Evolutionary conservation across 2,113 vertebrate species (phyloP).

Genomic region (Butorides virescens): DNA sequence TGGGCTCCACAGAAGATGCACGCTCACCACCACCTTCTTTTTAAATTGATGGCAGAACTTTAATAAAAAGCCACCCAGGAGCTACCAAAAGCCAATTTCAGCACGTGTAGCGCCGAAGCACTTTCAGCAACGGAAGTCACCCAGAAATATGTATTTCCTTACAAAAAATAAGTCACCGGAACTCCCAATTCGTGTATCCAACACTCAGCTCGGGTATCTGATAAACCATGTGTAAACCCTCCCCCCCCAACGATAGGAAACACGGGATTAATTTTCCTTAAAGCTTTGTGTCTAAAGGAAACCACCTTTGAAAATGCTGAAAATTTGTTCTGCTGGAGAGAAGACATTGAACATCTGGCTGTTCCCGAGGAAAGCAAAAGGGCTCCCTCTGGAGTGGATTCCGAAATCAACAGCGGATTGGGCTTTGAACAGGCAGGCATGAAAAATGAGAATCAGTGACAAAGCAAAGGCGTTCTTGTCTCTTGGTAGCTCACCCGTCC

Average conservation of each 20-base stretch:
- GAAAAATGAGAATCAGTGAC: neutral
- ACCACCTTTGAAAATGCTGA: fast-evolving
- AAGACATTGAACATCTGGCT: neutral
- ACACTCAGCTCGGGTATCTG: fast-evolving
- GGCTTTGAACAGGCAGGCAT: too few relatives aligned
- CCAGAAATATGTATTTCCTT: fast-evolving
- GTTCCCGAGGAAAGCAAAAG: neutral
- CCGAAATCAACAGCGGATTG: neutral
- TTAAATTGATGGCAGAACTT: neutral
- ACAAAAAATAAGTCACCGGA: fast-evolving
- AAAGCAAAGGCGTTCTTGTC: neutral
- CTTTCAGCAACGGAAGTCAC: neutral
- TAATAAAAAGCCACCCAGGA: neutral
- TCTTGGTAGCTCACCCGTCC: neutral
- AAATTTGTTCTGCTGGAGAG: neutral
- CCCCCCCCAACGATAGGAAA: fast-evolving
- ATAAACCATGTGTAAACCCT: fast-evolving
- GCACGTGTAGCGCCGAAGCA: fast-evolving
- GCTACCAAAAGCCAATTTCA: neutral
- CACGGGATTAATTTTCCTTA: neutral
- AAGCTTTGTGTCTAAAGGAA: neutral
- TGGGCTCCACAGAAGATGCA: neutral
- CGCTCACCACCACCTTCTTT: neutral
- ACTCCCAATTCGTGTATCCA: fast-evolving
- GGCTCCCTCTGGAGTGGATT: slow-evolving; percentile 48